These are phyloP conservation scores for Cyanocitta stelleri DNA, from an alignment of 2,113 vertebrate genomes.

Conservation along the genomic window DNA sequence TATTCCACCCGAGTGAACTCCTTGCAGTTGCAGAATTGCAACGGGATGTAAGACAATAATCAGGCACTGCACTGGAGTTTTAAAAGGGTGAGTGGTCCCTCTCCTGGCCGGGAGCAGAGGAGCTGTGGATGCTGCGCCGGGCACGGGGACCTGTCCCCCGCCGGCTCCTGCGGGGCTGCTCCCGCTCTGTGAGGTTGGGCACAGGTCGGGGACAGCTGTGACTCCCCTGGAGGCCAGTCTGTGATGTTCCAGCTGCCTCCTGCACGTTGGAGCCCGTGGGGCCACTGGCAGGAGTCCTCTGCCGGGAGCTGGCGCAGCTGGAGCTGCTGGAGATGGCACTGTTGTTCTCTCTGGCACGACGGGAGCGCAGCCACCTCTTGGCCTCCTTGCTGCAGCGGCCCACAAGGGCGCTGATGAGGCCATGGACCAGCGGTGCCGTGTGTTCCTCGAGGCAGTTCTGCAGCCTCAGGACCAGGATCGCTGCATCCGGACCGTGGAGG, in stretches of 20 bases:
- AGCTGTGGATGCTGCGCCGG: neutral
- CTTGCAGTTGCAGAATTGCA: neutral
- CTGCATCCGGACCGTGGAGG: fast-evolving
- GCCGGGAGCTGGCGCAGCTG: neutral
- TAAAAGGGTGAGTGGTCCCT: neutral
- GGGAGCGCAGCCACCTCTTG: neutral
- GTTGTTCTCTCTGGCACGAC: fast-evolving
- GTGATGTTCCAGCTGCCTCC: neutral
- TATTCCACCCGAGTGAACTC: neutral
- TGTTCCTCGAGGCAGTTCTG: neutral
- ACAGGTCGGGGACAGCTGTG: neutral
- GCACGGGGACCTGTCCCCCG: too few species aligned
- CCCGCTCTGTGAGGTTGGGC: neutral
- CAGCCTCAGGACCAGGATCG: neutral
- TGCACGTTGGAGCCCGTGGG: neutral
- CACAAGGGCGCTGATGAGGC: neutral
- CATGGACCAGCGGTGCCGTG: neutral
- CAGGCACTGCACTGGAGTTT: neutral
- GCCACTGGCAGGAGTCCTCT: neutral
- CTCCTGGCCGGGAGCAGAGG: neutral
- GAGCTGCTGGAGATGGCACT: neutral
- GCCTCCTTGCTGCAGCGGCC: neutral
- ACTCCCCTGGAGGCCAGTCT: fast-evolving
- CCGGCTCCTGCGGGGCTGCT: neutral
- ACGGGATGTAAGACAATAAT: neutral